Evolutionary conservation across 2,113 vertebrate genomes (phyloP), one percentile per base, ranked within the genome.

Genomic region (Ailurus styani): DNA sequence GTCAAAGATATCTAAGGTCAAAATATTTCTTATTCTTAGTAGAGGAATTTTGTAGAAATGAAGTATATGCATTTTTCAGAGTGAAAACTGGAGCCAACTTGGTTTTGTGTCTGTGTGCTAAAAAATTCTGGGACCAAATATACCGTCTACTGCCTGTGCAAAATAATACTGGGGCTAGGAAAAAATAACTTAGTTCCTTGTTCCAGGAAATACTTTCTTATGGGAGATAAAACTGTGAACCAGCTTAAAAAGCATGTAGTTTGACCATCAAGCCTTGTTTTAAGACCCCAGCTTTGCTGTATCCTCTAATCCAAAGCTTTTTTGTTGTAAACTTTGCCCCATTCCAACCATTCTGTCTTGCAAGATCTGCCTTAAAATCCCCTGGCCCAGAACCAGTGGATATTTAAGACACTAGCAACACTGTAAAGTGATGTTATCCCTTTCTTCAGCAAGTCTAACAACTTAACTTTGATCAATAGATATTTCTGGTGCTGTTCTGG

Each of bases 41-140:
- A 20, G 42, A 83, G 34, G 7, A 11, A 47, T 87, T 92, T 70
- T 90, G 8, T 68, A 78, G 25, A 95, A 92, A 96, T 42, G 37
- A 86, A 8, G 0, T 27, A 20, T 17, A 29, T 10, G 47, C 4
- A 78, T 42, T 90, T 95, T 85, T 11, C 34, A 11, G 50, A 83
- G 15, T 20, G 1, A 89, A 90, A 90, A 81, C 15, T 40, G 25
- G 1, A 87, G 70, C 40, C 79, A 87, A 40, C 21, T 42, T 79
- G 50, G 50, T 85, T 90, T 66, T 87, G n/a, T 57, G 4, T 92
- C 87, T 85, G 1, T 55, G 52, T 82, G 15, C 72, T 83, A 87
- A 96, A 88, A 29, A 66, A 60, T 82, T 94, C n/a, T 75, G 81
- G 68, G 40, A 86, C 17, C 52, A 87, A 89, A 72, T 14, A 66